A percentile compares a stretch with the other conserved stretches of the same genome.
phyloP scores from a whole-genome alignment of 2,797 vertebrate species.

The Fratercula arctica region DNA sequence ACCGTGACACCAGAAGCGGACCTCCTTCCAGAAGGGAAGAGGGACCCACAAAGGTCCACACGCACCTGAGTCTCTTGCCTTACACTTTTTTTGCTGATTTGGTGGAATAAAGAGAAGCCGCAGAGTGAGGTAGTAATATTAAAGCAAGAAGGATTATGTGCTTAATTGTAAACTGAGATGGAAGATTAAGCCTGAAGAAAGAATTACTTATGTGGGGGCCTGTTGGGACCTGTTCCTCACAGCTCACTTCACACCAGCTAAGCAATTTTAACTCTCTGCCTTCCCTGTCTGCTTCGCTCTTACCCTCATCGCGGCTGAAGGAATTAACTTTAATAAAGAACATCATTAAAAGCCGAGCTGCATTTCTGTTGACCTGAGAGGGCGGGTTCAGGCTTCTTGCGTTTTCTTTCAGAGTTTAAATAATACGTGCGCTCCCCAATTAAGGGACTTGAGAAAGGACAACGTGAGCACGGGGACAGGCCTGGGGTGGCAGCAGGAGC shows the following conservation, averaged over 20 bases:
- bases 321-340: neutral
- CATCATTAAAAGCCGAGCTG: neutral
- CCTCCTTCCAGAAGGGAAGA: neutral
- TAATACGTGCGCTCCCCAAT: accelerated
- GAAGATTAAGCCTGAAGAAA: slow-evolving; percentile 9
- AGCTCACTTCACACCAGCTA: neutral
- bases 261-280: neutral
- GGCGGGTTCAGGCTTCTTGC: neutral
- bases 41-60: neutral
- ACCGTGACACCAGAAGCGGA: neutral
- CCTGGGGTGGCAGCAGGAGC: neutral
- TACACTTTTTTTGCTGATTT: neutral
- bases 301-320: neutral
- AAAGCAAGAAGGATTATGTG: neutral
- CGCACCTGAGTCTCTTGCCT: neutral
- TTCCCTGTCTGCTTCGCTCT: neutral
- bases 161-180: neutral
- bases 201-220: neutral
- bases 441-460: neutral
- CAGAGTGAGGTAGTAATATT: neutral
- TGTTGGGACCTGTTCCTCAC: slow-evolving; percentile 2
- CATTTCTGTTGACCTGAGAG: neutral
- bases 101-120: neutral
- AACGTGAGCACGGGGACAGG: neutral
- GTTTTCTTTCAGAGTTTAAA: neutral